Percentiles rank a stretch among this genome's conserved stretches.
Evolutionary conservation across 2,888 invertebrate genomes (phyloP).

Genomic region (Liposcelis brunnea): DNA sequence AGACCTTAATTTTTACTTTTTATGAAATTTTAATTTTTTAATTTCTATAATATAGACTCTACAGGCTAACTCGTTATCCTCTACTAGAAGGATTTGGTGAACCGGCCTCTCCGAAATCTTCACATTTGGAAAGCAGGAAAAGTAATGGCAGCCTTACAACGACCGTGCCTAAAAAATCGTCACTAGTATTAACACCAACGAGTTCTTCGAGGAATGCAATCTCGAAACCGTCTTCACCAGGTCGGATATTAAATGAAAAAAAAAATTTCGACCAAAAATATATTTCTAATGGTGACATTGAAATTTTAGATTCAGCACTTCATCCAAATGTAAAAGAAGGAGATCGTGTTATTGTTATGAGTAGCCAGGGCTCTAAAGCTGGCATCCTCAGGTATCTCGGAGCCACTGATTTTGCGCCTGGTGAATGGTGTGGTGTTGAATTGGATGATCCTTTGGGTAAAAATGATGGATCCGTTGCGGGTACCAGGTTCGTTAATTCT

Average conservation of each 20-base stretch:
- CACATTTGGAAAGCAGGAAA: conserved; percentile 30
- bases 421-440: conserved; percentile 93
- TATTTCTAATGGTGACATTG: no score
- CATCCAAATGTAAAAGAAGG: conserved; percentile 57
- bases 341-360: conserved; percentile 70
- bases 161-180: conserved; percentile 6
- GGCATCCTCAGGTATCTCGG: conserved; percentile 77
- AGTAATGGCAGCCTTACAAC: conserved; percentile 16
- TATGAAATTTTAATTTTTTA: background rate
- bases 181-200: background rate
- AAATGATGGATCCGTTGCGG: conserved; percentile 89
- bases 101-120: conserved; percentile 19
- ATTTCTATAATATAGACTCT: conserved; percentile 33
- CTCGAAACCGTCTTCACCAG: conserved; percentile 24
- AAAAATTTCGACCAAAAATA: no score
- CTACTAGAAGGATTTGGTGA: conserved; percentile 34
- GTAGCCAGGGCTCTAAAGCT: conserved; percentile 75
- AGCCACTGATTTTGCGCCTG: conserved; percentile 74
- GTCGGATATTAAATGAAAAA: conserved; percentile 16
- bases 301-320: conserved; percentile 19
- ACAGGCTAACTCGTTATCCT: conserved; percentile 62
- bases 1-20: no score
- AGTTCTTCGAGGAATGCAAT: background rate
- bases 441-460: conserved; percentile 86
- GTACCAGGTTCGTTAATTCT: conserved; percentile 49